Evolutionary conservation across 2,797 vertebrate genomes (phyloP).

Genomic region (Ataeniobius toweri): DNA sequence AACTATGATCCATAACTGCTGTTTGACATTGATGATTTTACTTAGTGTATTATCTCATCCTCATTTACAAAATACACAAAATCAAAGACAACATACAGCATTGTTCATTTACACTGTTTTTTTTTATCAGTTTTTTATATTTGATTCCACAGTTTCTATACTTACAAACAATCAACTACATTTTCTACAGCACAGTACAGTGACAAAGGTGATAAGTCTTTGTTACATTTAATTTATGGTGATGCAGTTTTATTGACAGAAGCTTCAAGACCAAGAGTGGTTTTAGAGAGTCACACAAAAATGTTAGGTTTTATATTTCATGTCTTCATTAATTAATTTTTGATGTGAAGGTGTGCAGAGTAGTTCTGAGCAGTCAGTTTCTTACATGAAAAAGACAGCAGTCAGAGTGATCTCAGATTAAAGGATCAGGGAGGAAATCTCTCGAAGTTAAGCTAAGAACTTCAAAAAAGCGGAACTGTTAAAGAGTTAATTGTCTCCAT

Average conservation of each 20-base stretch:
- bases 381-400: background rate
- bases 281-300: constrained; percentile 66
- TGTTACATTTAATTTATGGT: constrained; percentile 79
- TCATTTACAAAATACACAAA: constrained; percentile 84
- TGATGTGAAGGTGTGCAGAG: background rate
- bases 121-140: constrained; percentile 69
- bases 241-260: constrained; percentile 77
- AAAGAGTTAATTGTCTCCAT: background rate
- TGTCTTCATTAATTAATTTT: constrained; percentile 1
- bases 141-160: constrained; percentile 81
- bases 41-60: constrained; percentile 66
- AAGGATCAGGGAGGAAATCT: background rate
- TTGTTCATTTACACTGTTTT: constrained; percentile 79
- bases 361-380: constrained; percentile 1
- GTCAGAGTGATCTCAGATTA: background rate
- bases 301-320: constrained; percentile 54
- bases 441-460: background rate
- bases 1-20: constrained; percentile 75
- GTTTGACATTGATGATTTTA: constrained; percentile 78
- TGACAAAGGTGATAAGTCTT: constrained; percentile 79
- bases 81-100: constrained; percentile 82
- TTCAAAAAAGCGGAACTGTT: background rate
- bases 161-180: constrained; percentile 89
- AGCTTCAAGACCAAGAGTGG: constrained; percentile 71
- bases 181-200: constrained; percentile 89